Percentiles rank a stretch among this genome's conserved stretches.
phyloP scores from a whole-genome alignment of 2,797 vertebrate genomes.

The Spea hammondii region DNA sequence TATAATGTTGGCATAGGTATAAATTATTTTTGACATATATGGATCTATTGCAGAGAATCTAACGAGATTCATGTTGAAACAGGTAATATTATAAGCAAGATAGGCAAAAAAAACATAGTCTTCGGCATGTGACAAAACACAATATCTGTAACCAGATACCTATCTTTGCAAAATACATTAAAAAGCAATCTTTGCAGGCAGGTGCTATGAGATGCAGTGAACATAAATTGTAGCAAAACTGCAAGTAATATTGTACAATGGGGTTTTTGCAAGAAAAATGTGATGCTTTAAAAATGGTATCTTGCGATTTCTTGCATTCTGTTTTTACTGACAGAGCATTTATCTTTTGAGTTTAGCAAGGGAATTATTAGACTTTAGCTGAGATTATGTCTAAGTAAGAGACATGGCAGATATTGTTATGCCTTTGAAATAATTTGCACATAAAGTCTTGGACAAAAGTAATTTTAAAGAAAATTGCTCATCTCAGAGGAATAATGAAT shows the following conservation, averaged over 20 bases:
- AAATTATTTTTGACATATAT: conserved; percentile 28
- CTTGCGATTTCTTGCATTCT: conserved; percentile 39
- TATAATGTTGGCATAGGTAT: conserved; percentile 2
- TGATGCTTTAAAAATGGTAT: conserved; percentile 45
- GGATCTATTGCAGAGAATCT: conserved; percentile 12
- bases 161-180: conserved; percentile 42
- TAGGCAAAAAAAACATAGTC: background rate
- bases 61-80: conserved; percentile 39
- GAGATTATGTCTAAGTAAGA: conserved; percentile 49
- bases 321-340: conserved; percentile 41
- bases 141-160: conserved; percentile 43
- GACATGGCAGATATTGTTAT: conserved; percentile 30
- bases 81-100: conserved; percentile 33
- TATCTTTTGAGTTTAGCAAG: conserved; percentile 42
- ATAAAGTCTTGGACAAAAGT: conserved; percentile 44
- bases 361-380: conserved; percentile 45
- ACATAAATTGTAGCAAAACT: conserved; percentile 40
- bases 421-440: conserved; percentile 45
- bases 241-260: conserved; percentile 38
- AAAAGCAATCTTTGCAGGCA: conserved; percentile 40
- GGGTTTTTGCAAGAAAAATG: conserved; percentile 43
- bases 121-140: conserved; percentile 38
- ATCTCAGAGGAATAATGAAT: conserved; percentile 49
- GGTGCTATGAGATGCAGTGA: conserved; percentile 27
- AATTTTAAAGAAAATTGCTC: conserved; percentile 49